A percentile compares a stretch with the other conserved stretches of the same genome.
These are phyloP conservation scores for Taxidea taxus DNA, from an alignment of 2,113 vertebrate genomes.

Conservation along the genomic window DNA sequence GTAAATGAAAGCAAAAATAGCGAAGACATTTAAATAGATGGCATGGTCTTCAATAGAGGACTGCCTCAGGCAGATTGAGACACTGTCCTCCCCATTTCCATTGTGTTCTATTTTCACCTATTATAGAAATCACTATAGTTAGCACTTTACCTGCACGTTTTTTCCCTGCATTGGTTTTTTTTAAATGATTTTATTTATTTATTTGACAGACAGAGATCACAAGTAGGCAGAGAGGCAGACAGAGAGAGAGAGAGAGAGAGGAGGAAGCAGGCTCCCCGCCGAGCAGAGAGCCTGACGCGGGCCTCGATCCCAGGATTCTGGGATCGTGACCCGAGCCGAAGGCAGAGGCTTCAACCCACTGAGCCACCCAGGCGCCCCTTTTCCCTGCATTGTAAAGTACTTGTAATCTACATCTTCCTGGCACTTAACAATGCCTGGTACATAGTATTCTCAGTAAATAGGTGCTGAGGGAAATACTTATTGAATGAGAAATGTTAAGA, in stretches of 20 bases:
- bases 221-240: too few species aligned
- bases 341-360: too few species aligned
- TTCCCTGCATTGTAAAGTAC: neutral
- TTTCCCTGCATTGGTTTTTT: neutral
- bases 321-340: too few species aligned
- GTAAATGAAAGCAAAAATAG: neutral
- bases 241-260: too few species aligned
- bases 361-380: too few species aligned
- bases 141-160: neutral
- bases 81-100: neutral
- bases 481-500: conserved; percentile 1
- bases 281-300: too few species aligned
- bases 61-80: neutral
- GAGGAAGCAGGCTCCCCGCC: too few species aligned
- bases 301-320: too few species aligned
- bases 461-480: conserved; percentile 37
- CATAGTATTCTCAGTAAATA: neutral
- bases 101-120: neutral
- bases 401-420: neutral
- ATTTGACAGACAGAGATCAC: too few species aligned
- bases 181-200: too few species aligned
- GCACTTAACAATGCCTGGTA: neutral
- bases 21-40: neutral
- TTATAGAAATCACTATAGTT: neutral
- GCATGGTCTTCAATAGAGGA: neutral